Conservation (phyloP, 2,113 vertebrate genomes). For the Protomyctophum bolini region DNA sequence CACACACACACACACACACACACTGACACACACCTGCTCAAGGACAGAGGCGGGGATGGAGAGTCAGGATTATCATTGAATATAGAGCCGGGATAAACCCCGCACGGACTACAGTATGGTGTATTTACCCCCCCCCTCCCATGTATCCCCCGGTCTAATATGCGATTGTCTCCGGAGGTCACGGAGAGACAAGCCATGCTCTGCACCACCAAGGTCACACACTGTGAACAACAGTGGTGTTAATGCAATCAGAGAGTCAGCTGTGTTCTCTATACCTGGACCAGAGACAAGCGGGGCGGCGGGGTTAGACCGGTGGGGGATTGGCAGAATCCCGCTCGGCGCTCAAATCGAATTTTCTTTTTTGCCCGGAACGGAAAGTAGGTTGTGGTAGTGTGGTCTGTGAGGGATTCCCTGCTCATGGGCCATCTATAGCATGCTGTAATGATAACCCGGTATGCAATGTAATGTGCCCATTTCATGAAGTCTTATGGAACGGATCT, state of each 20-base stretch:
- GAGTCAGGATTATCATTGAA: slow-evolving; percentile 19
- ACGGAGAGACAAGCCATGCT: neutral
- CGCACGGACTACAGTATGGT: neutral
- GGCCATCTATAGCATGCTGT: slow-evolving; percentile 56
- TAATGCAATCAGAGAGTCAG: slow-evolving; percentile 11
- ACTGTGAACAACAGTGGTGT: neutral
- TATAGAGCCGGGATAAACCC: slow-evolving; percentile 23
- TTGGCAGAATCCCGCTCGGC: neutral
- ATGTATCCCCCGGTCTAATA: slow-evolving; percentile 21
- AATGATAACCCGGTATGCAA: slow-evolving; percentile 47
- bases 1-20: neutral
- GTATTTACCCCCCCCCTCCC: neutral
- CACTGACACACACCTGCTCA: slow-evolving; percentile 19
- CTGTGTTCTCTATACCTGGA: slow-evolving; percentile 1
- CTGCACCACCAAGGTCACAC: slow-evolving; percentile 23
- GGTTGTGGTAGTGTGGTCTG: slow-evolving; percentile 38
- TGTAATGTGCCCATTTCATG: slow-evolving; percentile 49
- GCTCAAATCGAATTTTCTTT: slow-evolving; percentile 21
- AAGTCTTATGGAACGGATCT: slow-evolving; percentile 43
- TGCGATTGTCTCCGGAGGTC: slow-evolving; percentile 13
- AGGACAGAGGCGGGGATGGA: slow-evolving; percentile 12
- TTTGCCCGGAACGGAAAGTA: slow-evolving; percentile 50
- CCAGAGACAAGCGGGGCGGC: slow-evolving; percentile 26
- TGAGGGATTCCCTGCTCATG: slow-evolving; percentile 60
- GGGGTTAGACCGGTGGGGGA: slow-evolving; percentile 25